These are phyloP conservation scores for Labeo calbasu DNA, from an alignment of 2,797 vertebrate species.

Conservation along the genomic window DNA sequence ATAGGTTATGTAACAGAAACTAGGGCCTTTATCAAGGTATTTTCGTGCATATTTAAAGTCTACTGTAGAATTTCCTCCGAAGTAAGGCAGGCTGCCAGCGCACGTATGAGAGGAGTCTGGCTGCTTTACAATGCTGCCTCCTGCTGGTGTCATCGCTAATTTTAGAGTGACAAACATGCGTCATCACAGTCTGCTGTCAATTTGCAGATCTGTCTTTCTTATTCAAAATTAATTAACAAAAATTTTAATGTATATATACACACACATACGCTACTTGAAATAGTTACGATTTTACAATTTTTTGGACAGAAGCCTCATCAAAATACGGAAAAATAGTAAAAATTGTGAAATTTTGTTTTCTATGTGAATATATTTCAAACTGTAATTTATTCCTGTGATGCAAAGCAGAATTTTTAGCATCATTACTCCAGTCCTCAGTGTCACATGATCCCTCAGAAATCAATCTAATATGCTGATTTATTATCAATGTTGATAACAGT, in stretches of 20 bases:
- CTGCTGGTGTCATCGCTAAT: slow-evolving; percentile 67
- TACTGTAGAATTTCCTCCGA: not conserved
- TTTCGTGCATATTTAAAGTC: slow-evolving; percentile 13
- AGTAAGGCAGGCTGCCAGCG: not conserved
- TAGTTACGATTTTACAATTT: too few relatives aligned
- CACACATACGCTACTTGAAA: not conserved
- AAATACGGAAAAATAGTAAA: too few relatives aligned
- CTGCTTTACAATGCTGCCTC: slow-evolving; percentile 64
- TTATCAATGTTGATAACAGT: too few relatives aligned
- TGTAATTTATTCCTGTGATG: too few relatives aligned
- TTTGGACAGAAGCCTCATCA: too few relatives aligned
- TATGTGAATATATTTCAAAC: too few relatives aligned
- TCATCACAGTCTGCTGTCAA: slow-evolving; percentile 28
- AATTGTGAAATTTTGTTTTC: too few relatives aligned
- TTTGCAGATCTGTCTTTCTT: not conserved
- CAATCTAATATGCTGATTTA: too few relatives aligned
- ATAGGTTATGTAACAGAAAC: not conserved
- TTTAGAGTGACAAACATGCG: slow-evolving; percentile 39
- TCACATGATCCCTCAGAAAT: too few relatives aligned
- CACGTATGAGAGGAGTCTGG: slow-evolving; percentile 11
- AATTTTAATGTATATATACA: not conserved
- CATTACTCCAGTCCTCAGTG: too few relatives aligned
- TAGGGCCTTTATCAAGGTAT: slow-evolving; percentile 2
- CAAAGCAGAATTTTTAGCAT: too few relatives aligned
- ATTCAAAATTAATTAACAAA: not conserved